Conservation (phyloP, 2,888 invertebrate species). For the Petrolisthes cinctipes region DNA sequence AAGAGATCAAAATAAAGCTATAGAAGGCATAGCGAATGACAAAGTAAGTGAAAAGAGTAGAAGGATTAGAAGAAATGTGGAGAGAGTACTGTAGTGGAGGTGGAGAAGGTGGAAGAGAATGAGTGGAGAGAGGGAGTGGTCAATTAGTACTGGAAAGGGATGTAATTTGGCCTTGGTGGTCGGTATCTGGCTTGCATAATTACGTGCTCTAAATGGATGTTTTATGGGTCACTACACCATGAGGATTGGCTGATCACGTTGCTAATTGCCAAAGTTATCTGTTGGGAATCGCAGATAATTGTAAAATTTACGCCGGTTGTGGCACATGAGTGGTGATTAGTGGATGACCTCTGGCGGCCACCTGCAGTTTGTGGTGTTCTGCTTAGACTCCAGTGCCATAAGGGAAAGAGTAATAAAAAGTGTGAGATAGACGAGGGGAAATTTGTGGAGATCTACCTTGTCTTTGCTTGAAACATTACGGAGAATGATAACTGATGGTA, state of each 20-base stretch:
- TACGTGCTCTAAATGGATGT: conserved; percentile 37
- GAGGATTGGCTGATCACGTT: conserved; percentile 22
- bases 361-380: too few species aligned
- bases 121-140: background rate
- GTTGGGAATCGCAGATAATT: background rate
- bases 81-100: too few species aligned
- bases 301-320: background rate
- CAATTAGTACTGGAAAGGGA: conserved; percentile 26
- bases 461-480: too few species aligned
- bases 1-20: too few species aligned
- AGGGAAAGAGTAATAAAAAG: too few species aligned
- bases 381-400: too few species aligned
- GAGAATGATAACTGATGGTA: too few species aligned
- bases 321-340: background rate
- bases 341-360: background rate
- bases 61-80: too few species aligned
- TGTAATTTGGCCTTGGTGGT: conserved; percentile 21
- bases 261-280: conserved; percentile 27
- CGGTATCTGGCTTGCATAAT: conserved; percentile 36
- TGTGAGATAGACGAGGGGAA: too few species aligned
- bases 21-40: too few species aligned
- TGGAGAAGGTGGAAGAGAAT: background rate
- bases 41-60: too few species aligned
- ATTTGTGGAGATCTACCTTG: too few species aligned
- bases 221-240: conserved; percentile 17